These are phyloP conservation scores for Acanthurus leucopareius DNA, from an alignment of 2,797 vertebrate genomes.

Conservation along the genomic window DNA sequence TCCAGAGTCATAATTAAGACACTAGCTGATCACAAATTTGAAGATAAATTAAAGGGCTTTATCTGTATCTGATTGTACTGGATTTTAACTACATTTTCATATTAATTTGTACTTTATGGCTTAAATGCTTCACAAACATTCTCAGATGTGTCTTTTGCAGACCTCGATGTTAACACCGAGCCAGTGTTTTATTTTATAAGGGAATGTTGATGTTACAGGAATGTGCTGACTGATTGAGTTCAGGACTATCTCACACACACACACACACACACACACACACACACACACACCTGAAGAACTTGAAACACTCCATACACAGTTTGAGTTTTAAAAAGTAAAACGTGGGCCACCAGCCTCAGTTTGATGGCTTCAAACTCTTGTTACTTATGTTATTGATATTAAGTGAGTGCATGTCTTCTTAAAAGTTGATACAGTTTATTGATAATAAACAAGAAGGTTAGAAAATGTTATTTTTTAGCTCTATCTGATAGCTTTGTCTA, in stretches of 20 bases:
- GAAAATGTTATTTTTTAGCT: background rate
- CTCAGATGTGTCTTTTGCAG: background rate
- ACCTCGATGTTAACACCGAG: background rate
- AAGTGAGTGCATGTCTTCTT: background rate
- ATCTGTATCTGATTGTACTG: no score
- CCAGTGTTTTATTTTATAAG: background rate
- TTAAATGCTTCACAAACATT: background rate
- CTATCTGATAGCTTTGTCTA: no score
- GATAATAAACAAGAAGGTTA: background rate
- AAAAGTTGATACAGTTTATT: background rate
- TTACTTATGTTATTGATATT: background rate
- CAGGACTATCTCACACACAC: background rate
- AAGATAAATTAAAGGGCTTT: background rate
- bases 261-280: no score
- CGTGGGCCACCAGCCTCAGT: background rate
- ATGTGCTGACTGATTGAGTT: constrained; percentile 29
- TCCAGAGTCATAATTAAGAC: background rate
- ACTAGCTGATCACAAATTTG: background rate
- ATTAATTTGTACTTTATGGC: background rate
- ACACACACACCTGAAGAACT: constrained; percentile 23
- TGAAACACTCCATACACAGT: background rate
- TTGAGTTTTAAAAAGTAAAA: background rate
- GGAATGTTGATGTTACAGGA: background rate
- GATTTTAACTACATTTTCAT: background rate
- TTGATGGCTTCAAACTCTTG: background rate